These are phyloP conservation scores for Cacoxenus indagator DNA, from an alignment of 2,888 invertebrate genomes.

Conservation along the genomic window DNA sequence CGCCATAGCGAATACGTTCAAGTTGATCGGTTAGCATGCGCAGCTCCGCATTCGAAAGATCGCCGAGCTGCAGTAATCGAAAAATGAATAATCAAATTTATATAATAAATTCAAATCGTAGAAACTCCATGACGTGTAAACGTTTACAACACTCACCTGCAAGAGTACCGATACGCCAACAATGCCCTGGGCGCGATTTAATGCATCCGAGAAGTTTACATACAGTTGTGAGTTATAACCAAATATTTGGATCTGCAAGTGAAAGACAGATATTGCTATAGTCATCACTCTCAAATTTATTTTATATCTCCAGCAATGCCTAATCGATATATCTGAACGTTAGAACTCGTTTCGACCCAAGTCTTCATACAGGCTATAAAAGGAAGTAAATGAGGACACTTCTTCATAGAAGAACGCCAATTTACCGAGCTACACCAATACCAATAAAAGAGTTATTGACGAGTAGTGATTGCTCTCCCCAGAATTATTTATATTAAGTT, in stretches of 20 bases:
- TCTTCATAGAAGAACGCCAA: too few species aligned
- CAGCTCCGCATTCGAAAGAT: slow-evolving; percentile 91
- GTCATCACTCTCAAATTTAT: too few species aligned
- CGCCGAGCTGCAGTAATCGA: slow-evolving; percentile 80
- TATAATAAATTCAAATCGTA: not conserved
- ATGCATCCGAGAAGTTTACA: slow-evolving; percentile 94
- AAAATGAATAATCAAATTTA: not conserved
- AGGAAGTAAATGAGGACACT: too few species aligned
- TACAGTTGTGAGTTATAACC: slow-evolving; percentile 98
- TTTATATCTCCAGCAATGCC: too few species aligned
- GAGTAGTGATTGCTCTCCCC: too few species aligned
- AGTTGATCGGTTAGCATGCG: slow-evolving; percentile 92
- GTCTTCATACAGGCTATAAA: too few species aligned
- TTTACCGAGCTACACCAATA: too few species aligned
- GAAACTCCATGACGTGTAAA: not conserved
- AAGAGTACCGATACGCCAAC: slow-evolving; percentile 93
- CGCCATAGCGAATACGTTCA: slow-evolving; percentile 92
- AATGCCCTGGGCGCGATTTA: slow-evolving; percentile 94
- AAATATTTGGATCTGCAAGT: slow-evolving; percentile 97
- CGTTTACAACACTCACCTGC: slow-evolving; percentile 79
- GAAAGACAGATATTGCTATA: too few species aligned
- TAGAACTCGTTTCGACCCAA: too few species aligned
- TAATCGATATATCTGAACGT: too few species aligned
- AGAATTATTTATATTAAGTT: too few species aligned
- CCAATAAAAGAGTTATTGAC: too few species aligned